Evolutionary conservation across 2,888 invertebrate species (phyloP).

Genomic region (Trachelus troglodyta): DNA sequence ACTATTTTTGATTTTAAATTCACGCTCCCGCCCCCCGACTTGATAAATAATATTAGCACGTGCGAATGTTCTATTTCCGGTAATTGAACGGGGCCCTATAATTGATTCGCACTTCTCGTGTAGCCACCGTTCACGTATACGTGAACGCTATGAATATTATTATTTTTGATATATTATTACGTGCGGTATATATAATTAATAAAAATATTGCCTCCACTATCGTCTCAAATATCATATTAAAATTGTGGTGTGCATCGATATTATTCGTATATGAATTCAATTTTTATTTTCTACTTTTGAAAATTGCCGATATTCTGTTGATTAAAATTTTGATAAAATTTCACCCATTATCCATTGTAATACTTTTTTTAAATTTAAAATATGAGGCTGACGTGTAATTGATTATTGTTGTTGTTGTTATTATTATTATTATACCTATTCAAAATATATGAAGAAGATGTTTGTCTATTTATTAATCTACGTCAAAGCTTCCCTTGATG

Average conservation of each 20-base stretch:
- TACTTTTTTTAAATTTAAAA: not conserved
- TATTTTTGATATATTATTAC: not conserved
- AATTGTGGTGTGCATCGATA: no score
- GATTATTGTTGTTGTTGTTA: not conserved
- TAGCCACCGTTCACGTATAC: not conserved
- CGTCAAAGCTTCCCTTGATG: not conserved
- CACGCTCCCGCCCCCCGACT: constrained; percentile 16
- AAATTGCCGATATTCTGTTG: not conserved
- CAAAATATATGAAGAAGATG: no score
- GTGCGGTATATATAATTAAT: not conserved
- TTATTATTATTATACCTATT: not conserved
- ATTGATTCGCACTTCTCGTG: not conserved
- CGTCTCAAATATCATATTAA: not conserved
- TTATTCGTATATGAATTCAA: not conserved
- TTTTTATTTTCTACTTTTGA: not conserved
- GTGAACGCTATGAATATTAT: not conserved
- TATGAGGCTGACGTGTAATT: not conserved
- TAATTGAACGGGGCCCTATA: constrained; percentile 23
- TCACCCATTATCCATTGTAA: not conserved
- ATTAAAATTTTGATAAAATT: not conserved
- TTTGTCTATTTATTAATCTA: not conserved
- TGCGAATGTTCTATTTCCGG: constrained; percentile 37
- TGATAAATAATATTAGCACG: constrained; percentile 45
- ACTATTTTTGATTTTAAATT: constrained; percentile 38
- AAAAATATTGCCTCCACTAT: no score